Base-by-base conservation (phyloP, 2,888 invertebrate genomes). In the Callyntrura sp. region DNA sequence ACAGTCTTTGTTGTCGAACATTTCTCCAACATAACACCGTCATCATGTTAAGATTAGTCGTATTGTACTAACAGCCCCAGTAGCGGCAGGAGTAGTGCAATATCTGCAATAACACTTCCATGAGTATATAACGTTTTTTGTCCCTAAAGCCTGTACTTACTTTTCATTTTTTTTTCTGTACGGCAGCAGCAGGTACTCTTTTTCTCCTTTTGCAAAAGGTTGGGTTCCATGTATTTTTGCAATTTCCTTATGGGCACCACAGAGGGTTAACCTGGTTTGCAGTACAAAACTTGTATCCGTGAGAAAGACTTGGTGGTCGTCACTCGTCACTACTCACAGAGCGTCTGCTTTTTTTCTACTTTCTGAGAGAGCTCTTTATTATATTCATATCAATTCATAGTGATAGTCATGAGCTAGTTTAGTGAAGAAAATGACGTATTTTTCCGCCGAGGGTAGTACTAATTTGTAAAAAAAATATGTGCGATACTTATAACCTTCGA, bases 191-290 rank as follows among this genome's bases (percentile, higher is more conserved):
- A 20, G 12, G 51, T 45, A 78, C 35, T 28, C 60, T 8, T 60
- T 28, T 57, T 23, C 25, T 76, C 6, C 35, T 62, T 85, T 81
- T 55, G 62, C 62, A 78, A 85, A 55, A 43, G 86, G 20, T 23
- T 81, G 68, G 48, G 87, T 79, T 88, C 88, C 88, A 81, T 85
- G 62, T 81, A 79, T 89, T 84, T 70, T 84, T 70, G 89, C 85
- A 79, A 85, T 89, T 89, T 89, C 89, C 89, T 85, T 85, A 79
- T 89, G 79, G 78, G 57, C 57, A 65, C 43, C 60, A 62, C 23
- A 48, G 35, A 88, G 88, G 78, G 76, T 88, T 88, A 88, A 89
- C 89, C 79, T 89, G 89, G 81, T 85, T 85, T 89, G 89, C 85
- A 89, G 89, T 89, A 78, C 76, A 76, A 89, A 89, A 81, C 57